phyloP scores from a whole-genome alignment of 2,113 vertebrate species.

The Nycticorax nycticorax region DNA sequence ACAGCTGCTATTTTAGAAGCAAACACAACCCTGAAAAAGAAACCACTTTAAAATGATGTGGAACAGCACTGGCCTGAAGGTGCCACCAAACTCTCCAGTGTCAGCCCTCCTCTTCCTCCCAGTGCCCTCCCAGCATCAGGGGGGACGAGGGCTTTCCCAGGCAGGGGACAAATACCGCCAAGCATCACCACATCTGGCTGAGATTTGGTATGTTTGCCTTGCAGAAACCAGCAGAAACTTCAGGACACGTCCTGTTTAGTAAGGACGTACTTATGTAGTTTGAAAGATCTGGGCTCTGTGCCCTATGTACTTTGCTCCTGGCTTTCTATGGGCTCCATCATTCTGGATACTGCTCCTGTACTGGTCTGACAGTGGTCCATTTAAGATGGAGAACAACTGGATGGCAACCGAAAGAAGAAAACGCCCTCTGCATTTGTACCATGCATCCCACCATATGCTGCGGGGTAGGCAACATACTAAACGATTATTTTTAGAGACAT shows the following conservation, averaged over 20 bases:
- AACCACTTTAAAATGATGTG: not conserved
- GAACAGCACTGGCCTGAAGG: not conserved
- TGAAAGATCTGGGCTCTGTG: not conserved
- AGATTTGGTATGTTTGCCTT: not conserved
- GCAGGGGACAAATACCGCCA: not conserved
- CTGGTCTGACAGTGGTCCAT: not conserved
- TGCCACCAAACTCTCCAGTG: not conserved
- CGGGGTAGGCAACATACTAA: not conserved
- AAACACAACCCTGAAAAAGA: not conserved
- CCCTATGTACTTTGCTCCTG: not conserved
- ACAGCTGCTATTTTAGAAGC: not conserved
- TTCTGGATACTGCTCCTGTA: not conserved
- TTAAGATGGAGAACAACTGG: not conserved
- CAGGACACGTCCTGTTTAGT: not conserved
- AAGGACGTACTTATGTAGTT: accelerated
- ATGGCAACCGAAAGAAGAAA: not conserved
- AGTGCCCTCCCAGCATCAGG: not conserved
- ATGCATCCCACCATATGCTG: not conserved
- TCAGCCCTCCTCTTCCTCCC: not conserved
- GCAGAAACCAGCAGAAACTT: not conserved
- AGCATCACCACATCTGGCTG: not conserved
- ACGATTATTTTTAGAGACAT: not conserved
- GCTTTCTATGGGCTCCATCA: not conserved
- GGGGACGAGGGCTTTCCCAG: not conserved
- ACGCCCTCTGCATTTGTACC: not conserved